Base-by-base conservation (phyloP, 2,113 vertebrate genomes). In the Neolamprologus falcicula region DNA sequence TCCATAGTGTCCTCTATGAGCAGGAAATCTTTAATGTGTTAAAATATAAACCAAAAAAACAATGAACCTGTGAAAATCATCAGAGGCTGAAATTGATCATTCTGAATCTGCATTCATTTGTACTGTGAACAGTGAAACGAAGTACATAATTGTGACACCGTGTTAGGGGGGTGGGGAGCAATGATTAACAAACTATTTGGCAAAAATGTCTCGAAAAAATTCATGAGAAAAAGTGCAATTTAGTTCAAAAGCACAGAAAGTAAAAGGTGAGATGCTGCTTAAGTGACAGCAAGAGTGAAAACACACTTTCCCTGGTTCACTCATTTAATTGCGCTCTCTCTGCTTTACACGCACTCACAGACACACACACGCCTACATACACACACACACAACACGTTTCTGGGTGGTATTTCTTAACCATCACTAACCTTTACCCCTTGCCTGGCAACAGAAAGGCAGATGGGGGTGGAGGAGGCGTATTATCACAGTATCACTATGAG, bases 271-370 rank as follows among this genome's bases (percentile, higher is more conserved):
- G 86, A 93, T 76, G 11, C 19, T 6, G 35, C 24, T 33, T 19
- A 7, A 47, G 5, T 42, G 9, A 80, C 68, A 82, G 61, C 24
- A 85, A 88, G n/a, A 88, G 3, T 37, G 82, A 88, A n/a, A 92
- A 73, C 24, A 90, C 88, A 94, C 94, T 94, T 94, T 93, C 93
- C 76, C 89, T 88, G 42, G 42, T 55, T 55, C 63, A 21, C 68
- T 14, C 83, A 40, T 80, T 17, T 37, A 19, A 79, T 16, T 19
- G 4, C 55, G 52, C 76, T 16, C 53, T 52, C 61, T 33, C 42
- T 19, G 42, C n/a, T 35, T 40, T 17, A 82, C 81, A 28, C 12
- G 12, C 42, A 45, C 52, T 55, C 78, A 52, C 66, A 61, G 26
- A 84, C 85, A 61, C 31, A 57, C 54, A 33, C 81, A 55, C 82